Base-by-base conservation (phyloP, 2,888 invertebrate species). In the Phortica magna region DNA sequence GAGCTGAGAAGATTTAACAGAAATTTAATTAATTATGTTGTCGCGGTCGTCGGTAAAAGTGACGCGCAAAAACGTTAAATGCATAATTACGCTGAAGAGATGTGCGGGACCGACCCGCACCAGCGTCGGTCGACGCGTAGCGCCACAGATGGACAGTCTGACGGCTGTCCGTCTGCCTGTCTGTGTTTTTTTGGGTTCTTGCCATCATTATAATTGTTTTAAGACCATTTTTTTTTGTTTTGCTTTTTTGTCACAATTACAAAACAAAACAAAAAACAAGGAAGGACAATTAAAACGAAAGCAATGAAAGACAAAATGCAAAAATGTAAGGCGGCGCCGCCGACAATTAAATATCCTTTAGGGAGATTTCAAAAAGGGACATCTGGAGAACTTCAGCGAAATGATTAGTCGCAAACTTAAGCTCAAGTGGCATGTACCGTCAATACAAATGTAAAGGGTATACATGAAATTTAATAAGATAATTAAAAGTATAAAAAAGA, bases 11-110 rank as follows among this genome's bases (percentile, higher is more conserved):
- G 81, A 85, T 79, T 85, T 79, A 79, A 79, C 74, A 80, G 72
- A 80, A 80, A 80, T 79, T 82, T 80, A 89, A 89, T 86, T 89
- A 89, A 86, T 89, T 89, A 83, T 80, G 80, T 80, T 86, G 84
- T 83, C 80, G 81, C 80, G 74, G 31, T 31, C 31, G 31, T 2
- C 31, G 31, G 78, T 83, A 84, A 89, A 81, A 82, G 84, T 83
- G 82, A 78, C 82, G 77, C 78, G 31, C 31, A 31, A 83, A 80
- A 84, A 76, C 74, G 82, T 79, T 86, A 84, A 86, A 88, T 81
- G 79, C 80, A 78, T 86, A 89, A 88, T 86, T 89, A 87, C 86
- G 84, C 85, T 82, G 87, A 65, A 48, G 48, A 6, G 5, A 31
- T 1, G 2, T 31, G 31, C 31, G 31, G 31, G 31, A 31, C 2